Base-by-base conservation (phyloP, 1,140 invertebrate species). In the Centruroides sculpturatus region DNA sequence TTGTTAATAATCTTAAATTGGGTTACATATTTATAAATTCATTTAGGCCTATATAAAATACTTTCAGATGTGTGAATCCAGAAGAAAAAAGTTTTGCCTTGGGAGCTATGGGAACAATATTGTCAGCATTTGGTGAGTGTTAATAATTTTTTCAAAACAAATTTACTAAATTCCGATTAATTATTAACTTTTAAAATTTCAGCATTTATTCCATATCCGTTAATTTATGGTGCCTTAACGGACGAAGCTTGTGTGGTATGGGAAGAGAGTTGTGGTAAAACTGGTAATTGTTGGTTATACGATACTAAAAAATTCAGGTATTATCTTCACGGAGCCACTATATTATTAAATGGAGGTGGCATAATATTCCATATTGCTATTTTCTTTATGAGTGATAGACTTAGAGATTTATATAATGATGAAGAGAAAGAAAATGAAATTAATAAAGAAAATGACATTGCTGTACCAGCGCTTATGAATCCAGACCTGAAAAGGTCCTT, bases 171-270 rank as follows among this genome's bases (percentile, higher is more conserved):
- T 34, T 2, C 12, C 49, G 34, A n/a, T 12, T 51, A 12, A 51
- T n/a, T 34, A 51, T 12, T n/a, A 36, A 53, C 0, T 23, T 53
- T 53, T 34, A 53, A 53, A 36, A 36, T 53, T 53, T 36, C 59
- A 72, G 73, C 72, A 34, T 71, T 69, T 35, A 72, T 74, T 9
- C 74, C 74, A 1, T 72, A 72, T 51, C 73, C 73, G 3, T 47
- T 74, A 4, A 60, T 75, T 35, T 72, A 72, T 55, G 72, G 71
- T 8, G 63, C 65, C 23, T 63, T 74, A 0, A 66, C 71, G 10
- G 74, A 75, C 60, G 59, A 63, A 5, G 62, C 71, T 8, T 75
- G 74, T 64, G 8, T 69, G 35, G 63, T 75, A 0, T 75, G 73
- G 73, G 68, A 69, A 36, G 61, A 68, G n/a, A 63, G 61, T 4